Evolutionary conservation across 2,797 vertebrate species (phyloP).

Genomic region (Acanthurus leucopareius): DNA sequence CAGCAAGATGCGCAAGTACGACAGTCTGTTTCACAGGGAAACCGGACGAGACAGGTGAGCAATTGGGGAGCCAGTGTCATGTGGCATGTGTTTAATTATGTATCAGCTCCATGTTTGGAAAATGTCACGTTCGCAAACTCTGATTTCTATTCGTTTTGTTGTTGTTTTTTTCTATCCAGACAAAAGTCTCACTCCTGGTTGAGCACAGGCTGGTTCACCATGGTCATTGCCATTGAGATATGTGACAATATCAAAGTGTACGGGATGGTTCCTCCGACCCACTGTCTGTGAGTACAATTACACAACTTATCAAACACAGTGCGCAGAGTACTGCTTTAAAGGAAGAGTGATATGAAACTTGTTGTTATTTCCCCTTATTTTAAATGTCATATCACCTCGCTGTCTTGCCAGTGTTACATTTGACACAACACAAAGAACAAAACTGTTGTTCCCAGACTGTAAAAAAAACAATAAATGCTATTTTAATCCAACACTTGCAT

Average conservation of each 20-base stretch:
- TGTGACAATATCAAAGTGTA: slow-evolving; percentile 95
- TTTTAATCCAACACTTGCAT: too few species aligned
- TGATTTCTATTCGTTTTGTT: background rate
- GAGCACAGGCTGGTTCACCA: slow-evolving; percentile 99
- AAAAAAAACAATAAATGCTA: too few species aligned
- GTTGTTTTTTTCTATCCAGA: slow-evolving; percentile 74
- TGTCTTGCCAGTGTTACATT: too few species aligned
- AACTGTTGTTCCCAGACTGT: too few species aligned
- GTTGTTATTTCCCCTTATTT: too few species aligned
- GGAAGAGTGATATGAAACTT: too few species aligned
- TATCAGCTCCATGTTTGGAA: background rate
- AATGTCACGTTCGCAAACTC: background rate
- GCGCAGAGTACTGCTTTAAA: too few species aligned
- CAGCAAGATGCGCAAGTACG: slow-evolving; percentile 93
- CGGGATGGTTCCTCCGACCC: slow-evolving; percentile 95
- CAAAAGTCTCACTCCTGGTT: slow-evolving; percentile 96
- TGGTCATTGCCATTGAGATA: slow-evolving; percentile 95
- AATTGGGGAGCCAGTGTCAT: slow-evolving; percentile 18
- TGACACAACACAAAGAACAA: too few species aligned
- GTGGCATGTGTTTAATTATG: background rate
- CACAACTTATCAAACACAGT: background rate
- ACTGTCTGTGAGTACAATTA: slow-evolving; percentile 90
- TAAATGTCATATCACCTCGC: too few species aligned
- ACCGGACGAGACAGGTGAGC: slow-evolving; percentile 94
- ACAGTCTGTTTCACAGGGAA: slow-evolving; percentile 92